Percentiles rank a stretch among this genome's conserved stretches.
phyloP scores from a whole-genome alignment of 2,888 invertebrate genomes.

The Ectobius pallidus region DNA sequence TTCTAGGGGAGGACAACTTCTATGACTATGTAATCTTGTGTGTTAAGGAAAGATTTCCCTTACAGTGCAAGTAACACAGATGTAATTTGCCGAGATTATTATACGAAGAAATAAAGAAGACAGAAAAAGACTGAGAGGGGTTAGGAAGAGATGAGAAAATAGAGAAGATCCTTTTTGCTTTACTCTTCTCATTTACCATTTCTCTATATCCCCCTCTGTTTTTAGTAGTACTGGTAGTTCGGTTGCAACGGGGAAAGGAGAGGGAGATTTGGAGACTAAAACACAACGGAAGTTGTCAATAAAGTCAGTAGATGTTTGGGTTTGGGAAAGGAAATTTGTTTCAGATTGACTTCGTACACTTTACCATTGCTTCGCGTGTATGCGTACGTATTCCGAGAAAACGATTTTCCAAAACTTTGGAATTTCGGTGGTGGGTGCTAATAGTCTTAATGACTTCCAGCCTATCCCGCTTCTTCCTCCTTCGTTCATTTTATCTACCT shows the following conservation, averaged over 20 bases:
- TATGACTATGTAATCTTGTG: not conserved
- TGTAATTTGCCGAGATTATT: not conserved
- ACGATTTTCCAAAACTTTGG: slow-evolving; percentile 5
- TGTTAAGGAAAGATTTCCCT: not conserved
- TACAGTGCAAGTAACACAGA: not conserved
- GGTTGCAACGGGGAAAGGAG: not conserved
- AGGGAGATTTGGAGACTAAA: not conserved
- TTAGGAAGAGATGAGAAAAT: not conserved
- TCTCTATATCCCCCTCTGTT: not conserved
- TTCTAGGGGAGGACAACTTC: not conserved
- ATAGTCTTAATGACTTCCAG: slow-evolving; percentile 12
- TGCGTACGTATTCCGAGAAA: not conserved
- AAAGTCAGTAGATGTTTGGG: slow-evolving; percentile 18
- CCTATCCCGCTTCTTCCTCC: slow-evolving; percentile 2
- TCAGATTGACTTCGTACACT: slow-evolving; percentile 18
- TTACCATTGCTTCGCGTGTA: not conserved
- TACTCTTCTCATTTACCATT: not conserved
- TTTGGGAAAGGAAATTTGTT: slow-evolving; percentile 26
- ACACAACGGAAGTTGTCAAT: slow-evolving; percentile 31
- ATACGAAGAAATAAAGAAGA: not conserved
- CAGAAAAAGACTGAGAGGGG: not conserved
- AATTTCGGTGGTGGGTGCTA: not conserved
- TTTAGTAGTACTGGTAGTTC: not conserved
- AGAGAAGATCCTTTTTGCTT: not conserved
- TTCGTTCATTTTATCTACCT: not conserved